Percentiles rank a stretch among this genome's conserved stretches.
Conservation (phyloP, 53 echinoderm and acorn worm genomes). For the Pentamera pediparva region DNA sequence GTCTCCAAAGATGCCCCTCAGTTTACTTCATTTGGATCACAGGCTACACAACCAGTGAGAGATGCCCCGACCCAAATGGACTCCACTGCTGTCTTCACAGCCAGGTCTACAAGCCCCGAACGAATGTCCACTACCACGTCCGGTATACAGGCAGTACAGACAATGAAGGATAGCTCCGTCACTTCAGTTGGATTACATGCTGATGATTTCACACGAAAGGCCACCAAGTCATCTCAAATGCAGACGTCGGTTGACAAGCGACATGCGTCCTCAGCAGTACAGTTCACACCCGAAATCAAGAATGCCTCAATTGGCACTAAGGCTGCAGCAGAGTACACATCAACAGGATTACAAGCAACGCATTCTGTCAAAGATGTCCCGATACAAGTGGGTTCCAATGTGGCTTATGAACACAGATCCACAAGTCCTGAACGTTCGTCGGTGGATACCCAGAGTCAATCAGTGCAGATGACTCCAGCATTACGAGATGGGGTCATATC, state of each 20-base stretch:
- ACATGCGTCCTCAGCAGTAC: neutral
- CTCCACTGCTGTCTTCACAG: too few relatives aligned
- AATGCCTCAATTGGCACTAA: neutral
- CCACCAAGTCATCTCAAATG: slow-evolving; percentile 3
- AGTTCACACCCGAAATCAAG: neutral
- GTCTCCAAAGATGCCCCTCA: too few relatives aligned
- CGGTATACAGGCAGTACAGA: neutral
- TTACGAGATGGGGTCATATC: slow-evolving; percentile 1
- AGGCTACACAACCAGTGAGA: too few relatives aligned
- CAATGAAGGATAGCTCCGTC: too few relatives aligned
- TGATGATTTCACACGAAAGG: too few relatives aligned
- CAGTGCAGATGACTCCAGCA: neutral
- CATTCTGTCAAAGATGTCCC: slow-evolving; percentile 12
- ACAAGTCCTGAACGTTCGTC: slow-evolving; percentile 7
- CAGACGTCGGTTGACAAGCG: neutral
- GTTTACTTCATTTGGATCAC: too few relatives aligned
- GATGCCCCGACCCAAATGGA: too few relatives aligned
- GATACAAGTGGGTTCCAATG: neutral
- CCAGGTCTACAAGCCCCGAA: too few relatives aligned
- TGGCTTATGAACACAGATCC: neutral
- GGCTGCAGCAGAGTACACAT: neutral
- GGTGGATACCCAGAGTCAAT: neutral
- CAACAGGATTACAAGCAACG: slow-evolving; percentile 1
- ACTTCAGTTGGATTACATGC: too few relatives aligned
- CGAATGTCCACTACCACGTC: neutral